Base-by-base conservation (phyloP, 2,888 invertebrate genomes). In the Pogonocherus hispidulus region DNA sequence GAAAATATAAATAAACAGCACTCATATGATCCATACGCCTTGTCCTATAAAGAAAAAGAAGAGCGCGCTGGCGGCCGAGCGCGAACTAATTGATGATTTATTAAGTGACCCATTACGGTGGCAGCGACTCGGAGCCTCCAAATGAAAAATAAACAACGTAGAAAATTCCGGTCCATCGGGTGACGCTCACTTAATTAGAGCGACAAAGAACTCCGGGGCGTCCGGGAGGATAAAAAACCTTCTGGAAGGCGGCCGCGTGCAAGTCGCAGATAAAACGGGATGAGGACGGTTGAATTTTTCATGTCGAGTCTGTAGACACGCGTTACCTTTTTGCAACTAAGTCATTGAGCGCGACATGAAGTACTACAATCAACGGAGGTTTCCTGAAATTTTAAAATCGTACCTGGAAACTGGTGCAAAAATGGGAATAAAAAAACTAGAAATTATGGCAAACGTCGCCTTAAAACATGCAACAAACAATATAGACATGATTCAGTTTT, bases 91-190 rank as follows among this genome's bases (percentile, higher is more conserved):
- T 46, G 32, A 23, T 60, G 23, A 49, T 60, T 47, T 60, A 60
- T 60, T 47, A 60, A 60, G 46, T 23, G 57, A 57, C 57, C 57
- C 46, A 57, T 18, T 46, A 27, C 46, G n/a, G n/a, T n/a, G n/a
- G 23, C 23, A 27, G 32, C 32, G 47, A 49, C 32, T 19, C 32
- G 18, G 5, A n/a, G 19, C n/a, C 19, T 27, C 49, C n/a, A 47
- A 60, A 60, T 60, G 49, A 60, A 60, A 60, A 60, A 60, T 20
- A 57, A 57, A 57, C 57, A 46, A 27, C 23, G 57, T 46, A 57
- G 57, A 46, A 57, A n/a, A 44, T 46, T 35, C 35, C 32, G 59
- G 46, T 27, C 59, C 59, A 35, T 47, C 59, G 49, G 27, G 32
- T 27, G 27, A 19, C 49, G 19, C 55, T 60, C 59, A 35, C 47